Base-by-base conservation (phyloP, 1,140 invertebrate species). In the Calliopsis andreniformis region DNA sequence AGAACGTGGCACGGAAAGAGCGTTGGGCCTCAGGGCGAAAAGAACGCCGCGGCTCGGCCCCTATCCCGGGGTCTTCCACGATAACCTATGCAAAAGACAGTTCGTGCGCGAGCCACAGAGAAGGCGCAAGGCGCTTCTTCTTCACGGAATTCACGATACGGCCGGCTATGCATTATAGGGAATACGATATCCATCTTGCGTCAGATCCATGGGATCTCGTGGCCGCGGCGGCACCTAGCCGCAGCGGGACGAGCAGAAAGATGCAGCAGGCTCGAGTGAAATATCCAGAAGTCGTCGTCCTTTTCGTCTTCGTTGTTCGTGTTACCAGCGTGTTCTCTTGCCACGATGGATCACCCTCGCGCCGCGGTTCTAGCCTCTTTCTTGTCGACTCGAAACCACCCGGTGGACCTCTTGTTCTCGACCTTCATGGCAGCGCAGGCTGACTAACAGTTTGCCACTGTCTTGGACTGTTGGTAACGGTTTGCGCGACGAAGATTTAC, bases 171-270 rank as follows among this genome's bases (percentile, higher is more conserved):
- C 59, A 84, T 84, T 84, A 84, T 79, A 83, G 80, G 71, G 51
- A 83, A 79, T 83, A 83, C 82, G 82, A 84, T 84, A 84, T 84
- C 77, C 77, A 84, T 84, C 82, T 84, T 70, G 35, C 78, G 82
- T 83, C 82, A 73, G 73, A 82, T 79, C 68, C 67, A 63, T 59
- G 61, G 66, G 76, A 79, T 79, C 70, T 82, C 66, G 56, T 45
- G 53, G 64, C 32, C 64, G 59, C n/a, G 45, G 72, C 59, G 78
- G 56, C 73, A 82, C 66, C 72, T 80, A 66, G 42, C 45, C 32
- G 25, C 51, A 12, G 70, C 49, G 53, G 59, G 72, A 82, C 47
- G 47, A 66, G 45, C 25, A 71, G 75, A 78, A 79, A 35, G 30
- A 49, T n/a, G n/a, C 42, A 12, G 25, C 25, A 35, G 61, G 39